Percentiles rank a stretch among this genome's conserved stretches.
Evolutionary conservation across 2,113 vertebrate species (phyloP).

Genomic region (Ceyx margarethae): DNA sequence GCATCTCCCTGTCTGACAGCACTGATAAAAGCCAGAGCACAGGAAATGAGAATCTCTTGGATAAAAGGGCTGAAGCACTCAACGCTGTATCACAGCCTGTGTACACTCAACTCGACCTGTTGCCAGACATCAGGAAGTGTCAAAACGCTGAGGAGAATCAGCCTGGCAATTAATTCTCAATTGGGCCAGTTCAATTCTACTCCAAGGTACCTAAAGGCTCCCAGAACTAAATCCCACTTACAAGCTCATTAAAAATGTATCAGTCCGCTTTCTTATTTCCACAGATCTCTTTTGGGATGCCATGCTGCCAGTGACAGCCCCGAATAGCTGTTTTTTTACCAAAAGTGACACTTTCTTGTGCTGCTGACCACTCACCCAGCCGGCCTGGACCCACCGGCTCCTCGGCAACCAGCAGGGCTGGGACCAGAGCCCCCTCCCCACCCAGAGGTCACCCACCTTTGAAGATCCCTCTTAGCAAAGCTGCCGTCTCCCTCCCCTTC

Average conservation of each 20-base stretch:
- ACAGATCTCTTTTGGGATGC: fast-evolving
- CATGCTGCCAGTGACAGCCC: not conserved
- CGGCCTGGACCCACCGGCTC: not conserved
- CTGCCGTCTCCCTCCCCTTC: conserved; percentile 80
- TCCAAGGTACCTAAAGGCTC: not conserved
- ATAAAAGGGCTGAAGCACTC: not conserved
- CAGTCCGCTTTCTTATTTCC: fast-evolving
- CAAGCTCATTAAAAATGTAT: not conserved
- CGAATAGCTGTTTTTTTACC: not conserved
- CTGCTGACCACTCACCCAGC: not conserved
- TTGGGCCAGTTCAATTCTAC: not conserved
- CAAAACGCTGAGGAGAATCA: not conserved
- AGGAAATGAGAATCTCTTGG: not conserved
- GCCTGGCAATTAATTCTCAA: not conserved
- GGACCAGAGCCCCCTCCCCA: too few species aligned
- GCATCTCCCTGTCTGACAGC: not conserved
- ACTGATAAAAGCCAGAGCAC: not conserved
- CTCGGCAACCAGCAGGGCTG: not conserved
- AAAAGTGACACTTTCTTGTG: fast-evolving
- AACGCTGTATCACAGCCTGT: not conserved
- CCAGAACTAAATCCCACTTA: not conserved
- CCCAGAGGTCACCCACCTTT: conserved; percentile 75
- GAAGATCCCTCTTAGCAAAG: conserved; percentile 85
- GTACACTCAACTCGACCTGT: not conserved
- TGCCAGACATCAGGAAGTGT: not conserved